Conservation (phyloP, 2,888 invertebrate species). For the Byasa hedistus region DNA sequence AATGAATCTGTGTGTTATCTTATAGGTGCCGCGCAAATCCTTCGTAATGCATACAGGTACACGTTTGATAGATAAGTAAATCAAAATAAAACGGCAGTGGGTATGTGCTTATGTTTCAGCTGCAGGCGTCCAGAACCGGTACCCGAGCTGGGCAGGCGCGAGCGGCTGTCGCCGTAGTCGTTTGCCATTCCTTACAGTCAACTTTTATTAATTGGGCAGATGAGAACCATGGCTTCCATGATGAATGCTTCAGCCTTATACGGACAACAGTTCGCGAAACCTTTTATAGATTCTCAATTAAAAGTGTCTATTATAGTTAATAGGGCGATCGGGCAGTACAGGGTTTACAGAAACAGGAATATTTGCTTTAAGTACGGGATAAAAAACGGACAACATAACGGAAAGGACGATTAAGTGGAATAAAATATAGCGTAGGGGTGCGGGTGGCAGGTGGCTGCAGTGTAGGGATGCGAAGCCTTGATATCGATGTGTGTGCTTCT, state of each 20-base stretch:
- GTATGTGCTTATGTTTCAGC: conserved; percentile 61
- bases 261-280: conserved; percentile 73
- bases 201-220: conserved; percentile 81
- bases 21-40: conserved; percentile 20
- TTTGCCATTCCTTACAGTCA: conserved; percentile 74
- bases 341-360: conserved; percentile 73
- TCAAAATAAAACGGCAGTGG: conserved; percentile 75
- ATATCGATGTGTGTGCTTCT: conserved; percentile 32
- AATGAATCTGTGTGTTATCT: conserved; percentile 16
- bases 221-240: conserved; percentile 75
- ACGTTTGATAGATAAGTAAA: conserved; percentile 66
- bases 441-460: conserved; percentile 74
- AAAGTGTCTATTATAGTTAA: conserved; percentile 79
- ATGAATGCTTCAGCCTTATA: conserved; percentile 76
- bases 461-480: conserved; percentile 47
- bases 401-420: conserved; percentile 79
- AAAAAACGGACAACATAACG: conserved; percentile 78
- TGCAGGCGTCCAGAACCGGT: conserved; percentile 69
- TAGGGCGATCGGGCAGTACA: conserved; percentile 67
- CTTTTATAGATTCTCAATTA: conserved; percentile 80
- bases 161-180: conserved; percentile 60
- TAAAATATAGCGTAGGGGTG: conserved; percentile 79
- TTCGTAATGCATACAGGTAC: conserved; percentile 29
- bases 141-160: conserved; percentile 47
- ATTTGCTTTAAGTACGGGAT: conserved; percentile 75